Evolutionary conservation across 1,140 invertebrate species (phyloP).

Genomic region (Papilio aristodemus): DNA sequence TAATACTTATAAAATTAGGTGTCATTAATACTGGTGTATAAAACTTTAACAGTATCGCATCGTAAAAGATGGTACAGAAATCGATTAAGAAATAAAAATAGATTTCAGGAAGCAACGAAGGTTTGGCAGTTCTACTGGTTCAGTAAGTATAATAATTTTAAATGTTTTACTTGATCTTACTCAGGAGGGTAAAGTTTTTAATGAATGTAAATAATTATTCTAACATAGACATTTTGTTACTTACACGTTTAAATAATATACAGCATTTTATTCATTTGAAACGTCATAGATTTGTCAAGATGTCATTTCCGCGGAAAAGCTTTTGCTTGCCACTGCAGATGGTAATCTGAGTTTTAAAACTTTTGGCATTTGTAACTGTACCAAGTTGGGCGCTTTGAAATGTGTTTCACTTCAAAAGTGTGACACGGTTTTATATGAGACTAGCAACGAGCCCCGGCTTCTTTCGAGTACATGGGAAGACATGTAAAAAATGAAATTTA

Average conservation of each 20-base stretch:
- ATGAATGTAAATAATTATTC: too few relatives aligned
- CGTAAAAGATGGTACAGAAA: too few relatives aligned
- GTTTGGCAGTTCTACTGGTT: constrained; percentile 26
- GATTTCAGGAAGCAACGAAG: background rate
- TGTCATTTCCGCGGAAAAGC: constrained; percentile 1
- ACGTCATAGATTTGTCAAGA: constrained; percentile 11
- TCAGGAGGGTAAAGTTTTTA: too few relatives aligned
- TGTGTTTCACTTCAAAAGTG: background rate
- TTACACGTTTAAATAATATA: background rate
- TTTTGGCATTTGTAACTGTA: constrained; percentile 20
- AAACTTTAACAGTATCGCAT: too few relatives aligned
- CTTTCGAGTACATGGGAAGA: too few relatives aligned
- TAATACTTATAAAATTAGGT: too few relatives aligned
- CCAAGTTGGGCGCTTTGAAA: constrained; percentile 17
- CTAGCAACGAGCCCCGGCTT: too few relatives aligned
- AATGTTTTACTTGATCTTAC: too few relatives aligned
- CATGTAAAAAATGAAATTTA: too few relatives aligned
- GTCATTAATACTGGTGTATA: too few relatives aligned
- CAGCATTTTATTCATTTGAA: background rate
- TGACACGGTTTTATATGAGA: background rate
- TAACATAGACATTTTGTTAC: too few relatives aligned
- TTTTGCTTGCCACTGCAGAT: constrained; percentile 19
- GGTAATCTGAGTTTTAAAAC: constrained; percentile 18
- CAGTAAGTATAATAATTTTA: constrained; percentile 42
- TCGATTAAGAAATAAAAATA: background rate